Base-by-base conservation (phyloP, 2,888 invertebrate genomes). In the Drosophila putrida region DNA sequence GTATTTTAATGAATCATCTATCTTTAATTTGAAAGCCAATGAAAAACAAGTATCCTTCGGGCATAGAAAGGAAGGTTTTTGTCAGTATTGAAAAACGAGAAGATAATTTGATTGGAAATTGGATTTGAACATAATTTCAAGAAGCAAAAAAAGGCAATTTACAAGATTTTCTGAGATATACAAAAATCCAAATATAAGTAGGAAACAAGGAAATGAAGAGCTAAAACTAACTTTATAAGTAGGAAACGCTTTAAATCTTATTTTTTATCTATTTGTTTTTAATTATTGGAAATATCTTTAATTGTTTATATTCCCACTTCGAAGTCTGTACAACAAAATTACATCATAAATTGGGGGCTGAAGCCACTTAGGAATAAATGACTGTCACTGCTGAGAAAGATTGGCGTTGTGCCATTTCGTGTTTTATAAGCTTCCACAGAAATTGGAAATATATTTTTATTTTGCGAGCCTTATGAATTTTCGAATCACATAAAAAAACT, bases 401-500 rank as follows among this genome's bases (percentile, higher is more conserved):
- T 38, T 41, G 47, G 5, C 39, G 35, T 33, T 35, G 9, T 35
- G 25, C 25, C 55, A 35, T 44, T 55, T 35, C 27, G 43, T 35
- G 20, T 46, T 46, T 46, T 36, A 57, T 46, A 57, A 57, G 46
- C 46, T 36, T 10, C 15, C 46, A 46, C 46, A 36, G 46, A 36
- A 57, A 58, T 62, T 47, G 28, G 39, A 62, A 62, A 55, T 55
- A 55, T 54, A 46, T 44, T 36, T 49, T 43, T 35, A 38, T 64
- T 36, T 43, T 43, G 31, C 33, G 15, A 38, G 44, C 20, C 31
- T 43, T 51, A 28, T 51, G 50, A 58, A 33, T 59, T 51, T 64
- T 38, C 59, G 44, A 44, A 38, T 59, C 58, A 59, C 59, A 59
- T 44, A 41, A 53, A 47, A 41, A 53, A 65, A 60, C 46, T 65